These are phyloP conservation scores for Drosophila insularis DNA, from an alignment of 1,140 invertebrate genomes.

Conservation along the genomic window DNA sequence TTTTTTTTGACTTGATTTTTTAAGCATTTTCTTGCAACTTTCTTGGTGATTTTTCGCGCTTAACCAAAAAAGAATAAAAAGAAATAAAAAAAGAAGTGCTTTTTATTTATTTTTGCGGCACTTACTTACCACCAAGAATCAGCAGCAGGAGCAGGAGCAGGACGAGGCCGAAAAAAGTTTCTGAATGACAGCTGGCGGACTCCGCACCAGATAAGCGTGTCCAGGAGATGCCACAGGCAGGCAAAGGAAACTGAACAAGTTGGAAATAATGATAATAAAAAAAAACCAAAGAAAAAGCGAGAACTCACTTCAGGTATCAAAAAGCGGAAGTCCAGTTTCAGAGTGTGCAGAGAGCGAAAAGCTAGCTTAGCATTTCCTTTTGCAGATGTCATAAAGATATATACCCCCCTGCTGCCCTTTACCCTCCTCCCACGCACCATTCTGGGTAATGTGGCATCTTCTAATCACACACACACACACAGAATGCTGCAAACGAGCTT, in stretches of 20 bases:
- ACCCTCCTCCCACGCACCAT: neutral
- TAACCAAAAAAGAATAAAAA: conserved; percentile 71
- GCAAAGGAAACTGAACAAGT: conserved; percentile 15
- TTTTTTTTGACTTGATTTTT: conserved; percentile 36
- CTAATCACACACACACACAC: conserved; percentile 53
- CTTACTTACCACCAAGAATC: conserved; percentile 32
- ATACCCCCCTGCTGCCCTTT: neutral
- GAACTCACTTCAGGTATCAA: conserved; percentile 29
- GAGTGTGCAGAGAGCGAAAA: conserved; percentile 17
- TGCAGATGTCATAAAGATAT: conserved; percentile 75
- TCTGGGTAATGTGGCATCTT: conserved; percentile 42
- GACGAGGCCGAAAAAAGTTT: conserved; percentile 15
- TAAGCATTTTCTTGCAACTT: neutral
- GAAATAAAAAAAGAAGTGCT: conserved; percentile 75
- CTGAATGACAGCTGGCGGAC: conserved; percentile 69
- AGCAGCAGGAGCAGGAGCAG: too few relatives aligned
- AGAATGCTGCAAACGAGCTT: conserved; percentile 47
- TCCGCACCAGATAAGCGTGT: conserved; percentile 68
- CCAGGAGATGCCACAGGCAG: conserved; percentile 47
- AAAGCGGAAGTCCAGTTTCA: neutral
- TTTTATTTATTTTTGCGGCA: conserved; percentile 74
- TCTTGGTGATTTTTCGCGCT: conserved; percentile 50
- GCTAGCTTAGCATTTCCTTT: conserved; percentile 53
- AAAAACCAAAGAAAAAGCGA: conserved; percentile 10
- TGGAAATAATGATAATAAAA: conserved; percentile 47